These are phyloP conservation scores for Galleria mellonella DNA, from an alignment of 1,140 invertebrate species.

Conservation along the genomic window DNA sequence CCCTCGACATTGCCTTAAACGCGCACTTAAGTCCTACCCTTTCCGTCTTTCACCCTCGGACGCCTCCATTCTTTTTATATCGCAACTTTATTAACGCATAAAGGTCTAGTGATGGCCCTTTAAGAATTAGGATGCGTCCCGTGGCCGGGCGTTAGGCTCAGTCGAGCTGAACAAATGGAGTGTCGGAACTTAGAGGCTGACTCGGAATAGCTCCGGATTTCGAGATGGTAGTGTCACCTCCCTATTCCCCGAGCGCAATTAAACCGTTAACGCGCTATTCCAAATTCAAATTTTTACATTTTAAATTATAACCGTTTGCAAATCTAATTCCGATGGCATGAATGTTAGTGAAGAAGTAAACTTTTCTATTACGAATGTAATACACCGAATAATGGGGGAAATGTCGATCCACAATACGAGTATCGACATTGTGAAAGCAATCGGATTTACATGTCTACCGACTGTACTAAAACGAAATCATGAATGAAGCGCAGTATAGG, in stretches of 20 bases:
- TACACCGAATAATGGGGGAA: constrained; percentile 51
- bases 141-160: constrained; percentile 35
- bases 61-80: constrained; percentile 71
- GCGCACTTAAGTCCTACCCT: constrained; percentile 68
- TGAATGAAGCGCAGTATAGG: constrained; percentile 71
- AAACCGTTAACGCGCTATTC: neutral
- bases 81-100: constrained; percentile 73
- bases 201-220: constrained; percentile 1
- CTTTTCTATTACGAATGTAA: constrained; percentile 62
- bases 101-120: constrained; percentile 70
- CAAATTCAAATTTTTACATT: neutral
- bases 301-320: neutral
- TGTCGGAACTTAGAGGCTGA: constrained; percentile 36
- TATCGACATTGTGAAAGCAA: constrained; percentile 57
- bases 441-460: constrained; percentile 70
- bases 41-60: constrained; percentile 60
- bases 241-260: neutral
- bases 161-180: constrained; percentile 62
- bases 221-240: neutral
- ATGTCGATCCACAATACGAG: constrained; percentile 40
- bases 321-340: neutral
- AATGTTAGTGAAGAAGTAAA: constrained; percentile 14
- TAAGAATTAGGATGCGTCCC: constrained; percentile 71
- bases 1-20: constrained; percentile 66
- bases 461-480: constrained; percentile 71